Conservation (phyloP, 2,797 vertebrate genomes). For the Meda fulgida region DNA sequence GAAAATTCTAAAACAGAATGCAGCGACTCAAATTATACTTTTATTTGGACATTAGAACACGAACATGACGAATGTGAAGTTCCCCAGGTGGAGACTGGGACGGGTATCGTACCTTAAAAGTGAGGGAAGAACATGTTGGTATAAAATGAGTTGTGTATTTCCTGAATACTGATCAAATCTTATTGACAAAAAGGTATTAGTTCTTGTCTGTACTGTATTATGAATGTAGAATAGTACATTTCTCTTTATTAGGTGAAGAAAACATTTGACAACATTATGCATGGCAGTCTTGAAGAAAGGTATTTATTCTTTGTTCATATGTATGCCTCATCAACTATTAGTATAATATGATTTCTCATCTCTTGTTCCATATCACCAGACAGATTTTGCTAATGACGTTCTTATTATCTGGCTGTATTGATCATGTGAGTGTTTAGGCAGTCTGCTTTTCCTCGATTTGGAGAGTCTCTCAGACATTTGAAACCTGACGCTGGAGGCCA, state of each 20-base stretch:
- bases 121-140: background rate
- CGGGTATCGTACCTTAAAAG: conserved; percentile 48
- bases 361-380: background rate
- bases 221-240: conserved; percentile 1
- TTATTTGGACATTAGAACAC: conserved; percentile 68
- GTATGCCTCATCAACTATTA: background rate
- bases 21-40: conserved; percentile 67
- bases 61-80: conserved; percentile 63
- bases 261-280: background rate
- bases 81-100: conserved; percentile 15
- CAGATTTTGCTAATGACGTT: background rate
- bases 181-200: background rate
- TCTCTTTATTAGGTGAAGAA: background rate
- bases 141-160: background rate
- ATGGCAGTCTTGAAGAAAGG: background rate
- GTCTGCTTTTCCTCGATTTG: conserved; percentile 25
- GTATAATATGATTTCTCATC: background rate
- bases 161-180: background rate
- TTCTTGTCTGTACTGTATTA: background rate
- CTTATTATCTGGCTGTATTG: conserved; percentile 49
- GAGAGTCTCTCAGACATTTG: conserved; percentile 29
- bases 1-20: conserved; percentile 71
- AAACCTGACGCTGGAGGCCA: conserved; percentile 50
- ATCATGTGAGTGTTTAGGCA: conserved; percentile 35
- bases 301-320: background rate